Base-by-base conservation (phyloP, 2,888 invertebrate species). In the Augiades crinisus region DNA sequence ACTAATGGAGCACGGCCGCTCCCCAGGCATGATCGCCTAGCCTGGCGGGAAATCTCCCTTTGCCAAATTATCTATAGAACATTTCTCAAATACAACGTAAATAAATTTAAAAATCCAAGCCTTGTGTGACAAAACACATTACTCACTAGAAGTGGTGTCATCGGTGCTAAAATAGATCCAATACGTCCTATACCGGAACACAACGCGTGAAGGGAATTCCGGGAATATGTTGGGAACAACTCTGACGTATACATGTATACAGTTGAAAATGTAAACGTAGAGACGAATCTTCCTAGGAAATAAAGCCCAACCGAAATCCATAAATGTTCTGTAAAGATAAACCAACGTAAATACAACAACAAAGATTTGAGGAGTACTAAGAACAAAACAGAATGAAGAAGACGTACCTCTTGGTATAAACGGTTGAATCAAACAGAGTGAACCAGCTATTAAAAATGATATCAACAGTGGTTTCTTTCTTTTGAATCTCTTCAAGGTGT, bases 381-480 rank as follows among this genome's bases (percentile, higher is more conserved):
- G 5, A 19, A 19, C 19, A 19, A 4, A 19, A 22, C 1, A 12
- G 12, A 19, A 6, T 7, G 5, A 6, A 33, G 10, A 16, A 19
- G 17, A 44, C 56, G 72, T 74, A 91, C 91, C 81, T 64, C 68
- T 60, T 10, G 91, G 86, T 34, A 91, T 63, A 62, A 92, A 90
- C 36, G 91, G 80, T 64, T 91, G 91, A 2, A 78, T 71, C 8
- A 91, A 69, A 62, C 92, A 92, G 21, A 92, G 77, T 2, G 79
- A 31, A 6, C 91, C 91, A 36, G 91, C 91, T 10, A 85, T 53
- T 3, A 91, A 59, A 61, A 90, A 92, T 0, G 91, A 81, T 16
- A 68, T 72, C 40, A 84, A 76, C 16, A 92, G 72, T 0, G 91
- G 90, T 27, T 73, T 74, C 59, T 91, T 91, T 45, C 92, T 78